These are phyloP conservation scores for Elgaria multicarinata DNA, from an alignment of 2,113 vertebrate genomes.

Conservation along the genomic window DNA sequence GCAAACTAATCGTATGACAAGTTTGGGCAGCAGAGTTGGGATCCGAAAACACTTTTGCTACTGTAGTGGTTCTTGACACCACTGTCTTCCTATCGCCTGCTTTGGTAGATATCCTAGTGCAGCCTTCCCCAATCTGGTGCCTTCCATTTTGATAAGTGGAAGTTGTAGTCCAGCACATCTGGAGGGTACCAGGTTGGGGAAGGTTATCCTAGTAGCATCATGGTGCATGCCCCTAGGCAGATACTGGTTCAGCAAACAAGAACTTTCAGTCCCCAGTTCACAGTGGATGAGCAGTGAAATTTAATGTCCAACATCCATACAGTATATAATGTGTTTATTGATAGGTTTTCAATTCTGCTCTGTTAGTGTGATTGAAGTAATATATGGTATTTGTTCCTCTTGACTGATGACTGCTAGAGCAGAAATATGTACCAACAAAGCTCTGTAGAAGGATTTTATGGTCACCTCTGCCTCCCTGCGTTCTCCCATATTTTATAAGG, in stretches of 20 bases:
- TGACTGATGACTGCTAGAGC: background rate
- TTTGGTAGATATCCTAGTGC: background rate
- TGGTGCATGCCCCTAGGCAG: background rate
- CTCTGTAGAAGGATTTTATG: background rate
- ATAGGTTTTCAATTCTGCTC: background rate
- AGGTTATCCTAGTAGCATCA: background rate
- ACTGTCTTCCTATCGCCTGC: too few relatives aligned
- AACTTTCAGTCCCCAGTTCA: background rate
- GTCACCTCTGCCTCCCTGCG: background rate
- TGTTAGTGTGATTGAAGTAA: background rate
- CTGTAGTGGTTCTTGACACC: background rate
- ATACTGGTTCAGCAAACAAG: background rate
- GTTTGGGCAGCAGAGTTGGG: background rate
- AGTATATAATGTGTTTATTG: background rate
- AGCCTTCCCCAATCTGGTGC: too few relatives aligned
- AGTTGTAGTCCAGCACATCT: background rate
- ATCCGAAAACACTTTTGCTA: background rate
- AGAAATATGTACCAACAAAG: background rate
- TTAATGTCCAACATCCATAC: background rate
- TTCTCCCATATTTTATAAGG: constrained; percentile 68
- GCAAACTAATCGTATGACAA: background rate
- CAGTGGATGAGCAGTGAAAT: background rate
- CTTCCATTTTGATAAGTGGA: background rate
- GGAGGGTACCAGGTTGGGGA: background rate
- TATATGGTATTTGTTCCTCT: background rate